These are phyloP conservation scores for Agelaius tricolor DNA, from an alignment of 2,113 vertebrate genomes.

Conservation along the genomic window DNA sequence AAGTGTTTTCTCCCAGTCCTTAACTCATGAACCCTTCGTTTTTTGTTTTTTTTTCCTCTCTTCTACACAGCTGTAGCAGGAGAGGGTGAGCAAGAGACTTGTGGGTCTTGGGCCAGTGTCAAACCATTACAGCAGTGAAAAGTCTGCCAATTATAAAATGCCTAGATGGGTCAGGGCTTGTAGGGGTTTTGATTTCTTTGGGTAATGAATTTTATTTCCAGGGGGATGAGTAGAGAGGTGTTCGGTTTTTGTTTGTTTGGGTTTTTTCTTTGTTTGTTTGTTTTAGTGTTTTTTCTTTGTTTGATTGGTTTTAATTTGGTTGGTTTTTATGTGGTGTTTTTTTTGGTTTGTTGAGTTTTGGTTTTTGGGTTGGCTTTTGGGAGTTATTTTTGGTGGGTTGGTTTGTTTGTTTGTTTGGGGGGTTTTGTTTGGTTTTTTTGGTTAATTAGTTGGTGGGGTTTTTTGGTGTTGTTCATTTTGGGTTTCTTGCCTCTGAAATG, in stretches of 20 bases:
- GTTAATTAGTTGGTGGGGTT: accelerated
- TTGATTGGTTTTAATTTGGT: not conserved
- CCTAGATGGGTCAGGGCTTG: not conserved
- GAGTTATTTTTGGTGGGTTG: not conserved
- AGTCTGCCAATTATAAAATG: not conserved
- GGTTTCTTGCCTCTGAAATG: not conserved
- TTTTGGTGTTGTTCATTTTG: not conserved
- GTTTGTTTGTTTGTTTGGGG: no score
- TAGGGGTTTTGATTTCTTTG: accelerated
- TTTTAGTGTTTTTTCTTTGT: not conserved
- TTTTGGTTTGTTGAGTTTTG: not conserved
- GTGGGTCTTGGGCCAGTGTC: not conserved
- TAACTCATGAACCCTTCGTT: no score
- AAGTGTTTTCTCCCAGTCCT: not conserved
- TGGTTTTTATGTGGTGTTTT: accelerated
- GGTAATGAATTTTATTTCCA: not conserved
- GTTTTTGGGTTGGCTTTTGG: not conserved
- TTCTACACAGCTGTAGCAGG: not conserved
- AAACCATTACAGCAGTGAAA: not conserved
- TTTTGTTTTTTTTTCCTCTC: not conserved
- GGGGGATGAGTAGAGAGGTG: accelerated
- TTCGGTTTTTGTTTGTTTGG: not conserved
- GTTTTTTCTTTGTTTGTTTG: not conserved
- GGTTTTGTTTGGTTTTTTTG: no score
- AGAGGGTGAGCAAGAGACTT: no score